Evolutionary conservation across 2,113 vertebrate genomes (phyloP), one percentile per base, ranked within the genome.

Genomic region (Caranx ignobilis): DNA sequence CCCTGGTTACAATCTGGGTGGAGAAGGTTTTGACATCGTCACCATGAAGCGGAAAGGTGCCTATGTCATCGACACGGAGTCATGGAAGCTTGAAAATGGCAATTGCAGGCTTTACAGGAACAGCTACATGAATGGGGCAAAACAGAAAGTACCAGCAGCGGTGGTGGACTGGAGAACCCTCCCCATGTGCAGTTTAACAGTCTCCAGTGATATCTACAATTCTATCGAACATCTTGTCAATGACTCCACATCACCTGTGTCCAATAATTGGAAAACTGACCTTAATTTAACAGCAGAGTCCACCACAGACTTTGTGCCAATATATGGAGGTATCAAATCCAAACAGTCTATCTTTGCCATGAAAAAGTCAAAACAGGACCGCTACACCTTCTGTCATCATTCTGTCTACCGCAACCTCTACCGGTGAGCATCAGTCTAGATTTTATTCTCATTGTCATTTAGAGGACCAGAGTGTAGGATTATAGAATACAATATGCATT

Each of bases 231-330:
- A 15, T 0, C 77, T 95, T 1, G 87, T 94, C 31, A 59, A 6
- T 0, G 86, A 81, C 0, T 84, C 86, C 0, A 88, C 91, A 2
- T 78, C 91, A 1, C 75, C n/a, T 0, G 89, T 96, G 54, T 64
- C 31, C 2, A 93, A 88, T 0, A 10, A 92, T 79, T 96, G 95
- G 95, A 64, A 61, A 62, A 0, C 13, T 0, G 95, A 84, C 2
- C 91, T 96, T 13, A 60, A 94, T 0, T 5, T 95, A 3, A 41
- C 80, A 2, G 47, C 26, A 2, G 11, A 60, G 0, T 79, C 71
- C 0, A 47, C 45, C 15, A 16, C 45, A 15, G 45, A 5, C 16
- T 47, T 47, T 16, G 45, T 47, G 45, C 45, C 45, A 47, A 47
- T 47, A 15, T 47, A 47, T 0, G 92, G 91, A 18, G 87, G 92